Conservation (phyloP, 2,888 invertebrate species). For the Microdon myrmicae region DNA sequence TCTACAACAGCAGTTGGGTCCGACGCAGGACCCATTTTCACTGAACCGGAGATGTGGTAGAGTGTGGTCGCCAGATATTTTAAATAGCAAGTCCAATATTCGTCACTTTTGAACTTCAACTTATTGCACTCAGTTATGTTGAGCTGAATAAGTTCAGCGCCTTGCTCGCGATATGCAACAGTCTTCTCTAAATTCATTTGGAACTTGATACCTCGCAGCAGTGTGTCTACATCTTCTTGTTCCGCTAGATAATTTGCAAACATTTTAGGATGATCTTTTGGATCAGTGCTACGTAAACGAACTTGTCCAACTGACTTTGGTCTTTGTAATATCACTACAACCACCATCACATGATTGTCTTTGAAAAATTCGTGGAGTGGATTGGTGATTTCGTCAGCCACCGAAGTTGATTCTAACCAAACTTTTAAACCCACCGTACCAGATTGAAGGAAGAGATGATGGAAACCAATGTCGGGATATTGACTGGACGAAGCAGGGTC, state of each 20-base stretch:
- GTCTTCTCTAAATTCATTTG: constrained; percentile 65
- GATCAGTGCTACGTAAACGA: constrained; percentile 69
- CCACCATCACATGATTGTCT: constrained; percentile 60
- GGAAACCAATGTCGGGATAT: constrained; percentile 67
- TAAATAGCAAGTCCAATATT: constrained; percentile 72
- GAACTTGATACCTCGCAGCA: constrained; percentile 66
- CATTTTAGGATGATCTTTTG: constrained; percentile 71
- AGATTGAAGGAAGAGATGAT: constrained; percentile 62
- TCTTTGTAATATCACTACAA: constrained; percentile 66
- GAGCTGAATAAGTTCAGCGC: constrained; percentile 55
- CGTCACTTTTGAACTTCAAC: constrained; percentile 59
- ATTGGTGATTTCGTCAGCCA: constrained; percentile 16
- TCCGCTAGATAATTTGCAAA: constrained; percentile 73
- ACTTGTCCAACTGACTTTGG: constrained; percentile 71
- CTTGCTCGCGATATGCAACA: constrained; percentile 62
- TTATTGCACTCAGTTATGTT: constrained; percentile 54
- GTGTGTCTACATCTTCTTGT: constrained; percentile 68
- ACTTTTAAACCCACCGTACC: constrained; percentile 4
- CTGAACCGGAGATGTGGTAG: constrained; percentile 78
- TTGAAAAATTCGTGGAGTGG: constrained; percentile 41
- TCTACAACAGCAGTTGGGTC: constrained; percentile 70
- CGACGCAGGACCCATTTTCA: constrained; percentile 72
- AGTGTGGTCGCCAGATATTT: constrained; percentile 69
- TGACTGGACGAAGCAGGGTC: constrained; percentile 60
- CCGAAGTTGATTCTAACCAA: constrained; percentile 1